These are phyloP conservation scores for Gavialis gangeticus DNA, from an alignment of 2,113 vertebrate species.

Conservation along the genomic window DNA sequence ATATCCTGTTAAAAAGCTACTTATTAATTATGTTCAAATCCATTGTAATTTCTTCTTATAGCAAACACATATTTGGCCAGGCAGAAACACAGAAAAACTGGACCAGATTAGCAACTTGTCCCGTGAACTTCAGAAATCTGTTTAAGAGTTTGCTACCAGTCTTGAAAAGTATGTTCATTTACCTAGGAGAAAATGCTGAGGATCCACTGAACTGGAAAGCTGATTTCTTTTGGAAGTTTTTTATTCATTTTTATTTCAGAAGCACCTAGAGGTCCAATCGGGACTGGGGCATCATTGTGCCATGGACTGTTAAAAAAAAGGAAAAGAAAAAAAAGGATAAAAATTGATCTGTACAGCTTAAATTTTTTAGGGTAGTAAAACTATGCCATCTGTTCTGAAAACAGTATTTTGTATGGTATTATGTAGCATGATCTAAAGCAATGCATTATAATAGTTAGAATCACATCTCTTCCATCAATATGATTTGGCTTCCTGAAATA, in stretches of 20 bases:
- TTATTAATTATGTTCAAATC: conserved; percentile 27
- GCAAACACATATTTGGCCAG: background rate
- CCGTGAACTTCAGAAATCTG: background rate
- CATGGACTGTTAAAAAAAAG: background rate
- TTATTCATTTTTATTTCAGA: background rate
- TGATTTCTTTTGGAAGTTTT: background rate
- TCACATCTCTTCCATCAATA: background rate
- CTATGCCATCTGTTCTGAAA: background rate
- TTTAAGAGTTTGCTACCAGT: background rate
- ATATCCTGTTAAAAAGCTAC: conserved; percentile 24
- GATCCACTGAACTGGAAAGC: background rate
- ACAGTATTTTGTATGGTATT: background rate
- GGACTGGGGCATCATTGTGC: background rate
- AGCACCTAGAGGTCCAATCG: background rate
- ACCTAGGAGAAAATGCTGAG: background rate
- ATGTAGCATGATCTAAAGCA: background rate
- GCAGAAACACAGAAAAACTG: background rate
- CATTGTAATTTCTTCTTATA: background rate
- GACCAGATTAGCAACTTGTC: background rate
- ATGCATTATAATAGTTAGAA: background rate
- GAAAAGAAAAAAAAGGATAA: background rate
- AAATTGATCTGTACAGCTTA: background rate
- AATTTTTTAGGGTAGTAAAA: background rate
- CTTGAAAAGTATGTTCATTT: background rate
- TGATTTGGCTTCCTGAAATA: background rate